phyloP scores from a whole-genome alignment of 2,113 vertebrate genomes.

The Petaurus breviceps region DNA sequence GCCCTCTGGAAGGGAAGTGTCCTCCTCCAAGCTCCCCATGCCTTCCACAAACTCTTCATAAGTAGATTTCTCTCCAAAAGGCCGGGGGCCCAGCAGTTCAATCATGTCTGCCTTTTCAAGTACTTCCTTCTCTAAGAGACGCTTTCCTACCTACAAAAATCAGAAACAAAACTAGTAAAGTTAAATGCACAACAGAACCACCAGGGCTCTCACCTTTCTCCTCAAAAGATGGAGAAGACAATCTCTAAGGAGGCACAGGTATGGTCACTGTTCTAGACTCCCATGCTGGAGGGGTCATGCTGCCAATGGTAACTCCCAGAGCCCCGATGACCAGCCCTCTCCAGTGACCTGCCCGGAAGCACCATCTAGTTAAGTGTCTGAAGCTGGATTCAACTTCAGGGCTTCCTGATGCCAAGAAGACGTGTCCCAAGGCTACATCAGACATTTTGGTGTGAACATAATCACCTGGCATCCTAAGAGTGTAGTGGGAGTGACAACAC shows the following conservation, averaged over 20 bases:
- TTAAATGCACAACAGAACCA: background rate
- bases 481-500: background rate
- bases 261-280: background rate
- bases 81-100: constrained; percentile 78
- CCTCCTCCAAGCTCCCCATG: constrained; percentile 82
- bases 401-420: background rate
- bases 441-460: background rate
- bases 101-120: constrained; percentile 82
- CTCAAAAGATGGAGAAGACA: background rate
- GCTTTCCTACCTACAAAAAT: constrained; percentile 76
- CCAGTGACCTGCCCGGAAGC: background rate
- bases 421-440: background rate
- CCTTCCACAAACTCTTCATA: constrained; percentile 84
- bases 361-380: background rate
- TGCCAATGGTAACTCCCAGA: background rate
- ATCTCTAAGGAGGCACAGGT: background rate
- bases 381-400: background rate
- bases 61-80: constrained; percentile 80
- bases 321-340: background rate
- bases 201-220: background rate
- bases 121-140: constrained; percentile 83
- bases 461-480: background rate
- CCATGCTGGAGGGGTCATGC: background rate
- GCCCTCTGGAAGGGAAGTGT: constrained; percentile 79
- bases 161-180: background rate